Percentiles rank a stretch among this genome's conserved stretches.
Evolutionary conservation across 2,113 vertebrate genomes (phyloP).

Genomic region (Seriola quinqueradiata): DNA sequence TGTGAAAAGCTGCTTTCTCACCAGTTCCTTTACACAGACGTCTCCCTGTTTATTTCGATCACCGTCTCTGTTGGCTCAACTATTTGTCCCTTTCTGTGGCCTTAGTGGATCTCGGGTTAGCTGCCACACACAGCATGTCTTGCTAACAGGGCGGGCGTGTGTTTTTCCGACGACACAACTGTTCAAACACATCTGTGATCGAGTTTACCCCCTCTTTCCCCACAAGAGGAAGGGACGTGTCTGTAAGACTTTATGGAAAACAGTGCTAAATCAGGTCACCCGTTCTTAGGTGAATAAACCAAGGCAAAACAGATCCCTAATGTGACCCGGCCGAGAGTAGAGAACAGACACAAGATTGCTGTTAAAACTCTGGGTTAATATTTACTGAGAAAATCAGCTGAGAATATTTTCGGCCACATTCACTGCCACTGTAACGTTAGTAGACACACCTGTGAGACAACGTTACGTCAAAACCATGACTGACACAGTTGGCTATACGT

Average conservation of each 20-base stretch:
- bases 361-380: background rate
- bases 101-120: background rate
- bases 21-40: slow-evolving; percentile 34
- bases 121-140: background rate
- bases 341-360: background rate
- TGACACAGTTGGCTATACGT: slow-evolving; percentile 27
- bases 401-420: background rate
- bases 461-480: background rate
- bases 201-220: background rate
- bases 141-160: background rate
- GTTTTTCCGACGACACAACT: slow-evolving; percentile 8
- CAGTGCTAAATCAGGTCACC: background rate
- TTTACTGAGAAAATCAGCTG: slow-evolving; percentile 22
- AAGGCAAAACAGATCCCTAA: background rate
- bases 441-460: slow-evolving; percentile 59
- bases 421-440: background rate
- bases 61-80: slow-evolving; percentile 25
- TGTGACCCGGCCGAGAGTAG: background rate
- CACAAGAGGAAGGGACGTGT: background rate
- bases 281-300: background rate
- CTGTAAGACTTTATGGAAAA: slow-evolving; percentile 6
- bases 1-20: slow-evolving; percentile 67
- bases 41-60: slow-evolving; percentile 36
- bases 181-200: slow-evolving; percentile 25
- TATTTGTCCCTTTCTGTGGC: background rate